phyloP scores from a whole-genome alignment of 2,113 vertebrate species.

The Poecilia latipinna region DNA sequence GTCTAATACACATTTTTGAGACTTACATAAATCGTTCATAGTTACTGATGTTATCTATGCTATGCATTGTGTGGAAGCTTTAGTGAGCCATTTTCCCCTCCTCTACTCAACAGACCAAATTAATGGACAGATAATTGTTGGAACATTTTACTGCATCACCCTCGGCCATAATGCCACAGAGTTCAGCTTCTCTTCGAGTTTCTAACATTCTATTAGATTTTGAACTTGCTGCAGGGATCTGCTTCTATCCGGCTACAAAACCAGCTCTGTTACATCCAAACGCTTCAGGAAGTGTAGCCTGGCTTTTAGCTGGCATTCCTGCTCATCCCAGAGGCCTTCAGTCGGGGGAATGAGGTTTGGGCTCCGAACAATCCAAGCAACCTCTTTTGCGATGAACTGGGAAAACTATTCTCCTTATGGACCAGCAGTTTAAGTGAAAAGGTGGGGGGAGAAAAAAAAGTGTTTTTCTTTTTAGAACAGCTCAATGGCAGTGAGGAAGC shows the following conservation, averaged over 20 bases:
- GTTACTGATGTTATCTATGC: no score
- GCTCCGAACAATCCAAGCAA: background rate
- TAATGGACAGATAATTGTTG: background rate
- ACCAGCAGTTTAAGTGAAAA: background rate
- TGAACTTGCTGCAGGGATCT: slow-evolving; percentile 1
- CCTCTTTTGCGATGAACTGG: slow-evolving; percentile 4
- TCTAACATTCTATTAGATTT: background rate
- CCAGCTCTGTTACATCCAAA: background rate
- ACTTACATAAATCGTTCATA: no score
- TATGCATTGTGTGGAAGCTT: no score
- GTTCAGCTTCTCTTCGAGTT: background rate
- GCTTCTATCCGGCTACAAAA: background rate
- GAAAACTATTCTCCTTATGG: background rate
- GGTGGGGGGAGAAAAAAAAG: background rate
- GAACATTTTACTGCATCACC: background rate
- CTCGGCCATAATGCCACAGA: background rate
- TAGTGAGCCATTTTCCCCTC: background rate
- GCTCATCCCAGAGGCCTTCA: slow-evolving; percentile 14
- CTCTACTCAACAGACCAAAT: background rate
- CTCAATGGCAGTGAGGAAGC: background rate
- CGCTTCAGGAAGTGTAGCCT: slow-evolving; percentile 4
- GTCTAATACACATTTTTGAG: no score
- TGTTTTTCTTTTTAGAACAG: background rate
- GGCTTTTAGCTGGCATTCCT: slow-evolving; percentile 14
- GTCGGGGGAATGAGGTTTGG: background rate